These are phyloP conservation scores for Corythornis vintsioides DNA, from an alignment of 2,113 vertebrate genomes.

Conservation along the genomic window DNA sequence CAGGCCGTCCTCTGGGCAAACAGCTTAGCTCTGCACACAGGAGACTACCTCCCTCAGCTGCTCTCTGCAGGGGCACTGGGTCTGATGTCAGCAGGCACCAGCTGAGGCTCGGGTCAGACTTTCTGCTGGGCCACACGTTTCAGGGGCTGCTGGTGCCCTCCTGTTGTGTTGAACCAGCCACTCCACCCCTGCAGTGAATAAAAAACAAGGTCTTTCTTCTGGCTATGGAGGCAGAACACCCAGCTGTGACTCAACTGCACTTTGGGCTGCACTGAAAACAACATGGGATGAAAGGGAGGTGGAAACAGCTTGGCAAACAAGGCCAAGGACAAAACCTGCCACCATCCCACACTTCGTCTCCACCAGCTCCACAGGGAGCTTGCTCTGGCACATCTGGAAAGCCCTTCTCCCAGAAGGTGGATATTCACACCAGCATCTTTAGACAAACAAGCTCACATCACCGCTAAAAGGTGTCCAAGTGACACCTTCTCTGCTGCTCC, in stretches of 20 bases:
- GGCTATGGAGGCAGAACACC: not conserved
- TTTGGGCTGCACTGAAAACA: not conserved
- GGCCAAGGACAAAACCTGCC: not conserved
- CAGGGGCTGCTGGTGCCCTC: not conserved
- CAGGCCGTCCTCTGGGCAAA: not conserved
- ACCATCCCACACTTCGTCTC: not conserved
- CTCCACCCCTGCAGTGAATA: not conserved
- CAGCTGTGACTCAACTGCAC: not conserved
- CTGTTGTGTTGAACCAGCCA: not conserved
- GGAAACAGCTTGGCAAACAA: not conserved
- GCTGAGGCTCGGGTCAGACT: not conserved
- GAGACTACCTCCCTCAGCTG: not conserved
- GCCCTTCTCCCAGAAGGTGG: not conserved
- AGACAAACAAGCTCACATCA: not conserved
- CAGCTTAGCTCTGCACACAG: not conserved
- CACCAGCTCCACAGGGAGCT: not conserved
- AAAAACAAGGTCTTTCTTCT: not conserved
- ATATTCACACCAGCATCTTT: not conserved
- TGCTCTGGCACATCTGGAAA: not conserved
- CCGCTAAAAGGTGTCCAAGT: not conserved
- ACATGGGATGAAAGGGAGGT: not conserved
- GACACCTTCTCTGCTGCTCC: not conserved
- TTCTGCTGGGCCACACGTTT: not conserved
- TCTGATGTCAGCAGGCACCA: not conserved
- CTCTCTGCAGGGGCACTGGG: not conserved